A percentile compares a stretch with the other conserved stretches of the same genome.
These are phyloP conservation scores for Elephas maximus DNA, from an alignment of 2,113 vertebrate species.

Conservation along the genomic window DNA sequence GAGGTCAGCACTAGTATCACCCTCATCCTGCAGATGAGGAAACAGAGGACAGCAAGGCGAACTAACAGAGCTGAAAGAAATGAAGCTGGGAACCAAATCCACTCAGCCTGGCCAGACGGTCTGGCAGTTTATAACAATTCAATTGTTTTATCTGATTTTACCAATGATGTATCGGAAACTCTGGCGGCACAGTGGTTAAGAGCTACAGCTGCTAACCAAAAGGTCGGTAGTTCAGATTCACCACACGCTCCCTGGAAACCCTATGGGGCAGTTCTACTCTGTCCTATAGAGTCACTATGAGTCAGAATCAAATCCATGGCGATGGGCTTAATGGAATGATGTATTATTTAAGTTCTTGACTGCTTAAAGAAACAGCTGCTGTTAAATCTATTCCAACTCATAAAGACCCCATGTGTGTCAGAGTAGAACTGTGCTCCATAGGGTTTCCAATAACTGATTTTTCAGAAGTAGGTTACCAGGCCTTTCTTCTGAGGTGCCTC, in stretches of 20 bases:
- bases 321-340: not conserved
- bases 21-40: not conserved
- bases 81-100: not conserved
- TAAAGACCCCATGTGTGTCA: no score
- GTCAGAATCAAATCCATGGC: no score
- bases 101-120: not conserved
- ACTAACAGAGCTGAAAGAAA: not conserved
- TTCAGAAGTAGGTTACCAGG: not conserved
- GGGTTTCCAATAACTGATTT: not conserved
- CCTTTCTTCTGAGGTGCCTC: not conserved
- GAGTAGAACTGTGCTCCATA: not conserved
- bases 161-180: not conserved
- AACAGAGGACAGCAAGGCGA: not conserved
- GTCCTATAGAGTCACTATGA: no score
- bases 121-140: not conserved
- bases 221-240: no score
- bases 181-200: no score
- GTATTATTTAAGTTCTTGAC: not conserved
- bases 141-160: not conserved
- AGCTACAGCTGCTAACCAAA: no score
- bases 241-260: no score
- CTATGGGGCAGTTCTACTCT: no score
- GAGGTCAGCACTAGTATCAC: not conserved
- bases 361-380: not conserved
- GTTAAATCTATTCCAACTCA: not conserved